These are phyloP conservation scores for Petaurus breviceps DNA, from an alignment of 2,113 vertebrate species.

Conservation along the genomic window DNA sequence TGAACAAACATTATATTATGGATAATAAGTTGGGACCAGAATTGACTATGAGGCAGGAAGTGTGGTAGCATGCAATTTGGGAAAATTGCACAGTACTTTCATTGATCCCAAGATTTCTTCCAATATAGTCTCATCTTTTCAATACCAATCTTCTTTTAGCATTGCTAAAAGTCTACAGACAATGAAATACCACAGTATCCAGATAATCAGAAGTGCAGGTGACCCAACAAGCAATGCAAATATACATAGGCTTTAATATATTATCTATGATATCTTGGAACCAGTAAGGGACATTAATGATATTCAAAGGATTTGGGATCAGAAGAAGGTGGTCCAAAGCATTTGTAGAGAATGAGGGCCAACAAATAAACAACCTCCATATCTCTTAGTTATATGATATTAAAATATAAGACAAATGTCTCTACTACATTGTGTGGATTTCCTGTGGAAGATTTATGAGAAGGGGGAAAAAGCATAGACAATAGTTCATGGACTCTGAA, in stretches of 20 bases:
- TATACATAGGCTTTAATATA: not conserved
- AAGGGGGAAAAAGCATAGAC: no score
- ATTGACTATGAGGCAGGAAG: not conserved
- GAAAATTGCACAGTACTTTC: not conserved
- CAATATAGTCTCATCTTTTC: not conserved
- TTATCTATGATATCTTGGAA: not conserved
- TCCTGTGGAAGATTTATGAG: not conserved
- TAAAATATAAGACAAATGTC: not conserved
- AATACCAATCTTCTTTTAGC: not conserved
- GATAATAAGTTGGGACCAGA: not conserved
- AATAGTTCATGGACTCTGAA: not conserved
- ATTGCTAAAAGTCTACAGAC: not conserved
- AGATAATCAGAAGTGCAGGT: not conserved
- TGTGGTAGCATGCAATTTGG: not conserved
- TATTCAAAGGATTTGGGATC: not conserved
- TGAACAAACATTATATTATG: not conserved
- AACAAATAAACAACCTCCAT: not conserved
- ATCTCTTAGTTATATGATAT: not conserved
- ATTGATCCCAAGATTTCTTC: not conserved
- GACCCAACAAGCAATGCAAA: not conserved
- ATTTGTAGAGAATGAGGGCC: not conserved
- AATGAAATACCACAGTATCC: not conserved
- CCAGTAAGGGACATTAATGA: not conserved
- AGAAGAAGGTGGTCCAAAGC: not conserved
- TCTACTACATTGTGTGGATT: not conserved